A percentile compares a stretch with the other conserved stretches of the same genome.
Evolutionary conservation across 2,797 vertebrate genomes (phyloP).

Genomic region (Cryptoblepharus egeriae): DNA sequence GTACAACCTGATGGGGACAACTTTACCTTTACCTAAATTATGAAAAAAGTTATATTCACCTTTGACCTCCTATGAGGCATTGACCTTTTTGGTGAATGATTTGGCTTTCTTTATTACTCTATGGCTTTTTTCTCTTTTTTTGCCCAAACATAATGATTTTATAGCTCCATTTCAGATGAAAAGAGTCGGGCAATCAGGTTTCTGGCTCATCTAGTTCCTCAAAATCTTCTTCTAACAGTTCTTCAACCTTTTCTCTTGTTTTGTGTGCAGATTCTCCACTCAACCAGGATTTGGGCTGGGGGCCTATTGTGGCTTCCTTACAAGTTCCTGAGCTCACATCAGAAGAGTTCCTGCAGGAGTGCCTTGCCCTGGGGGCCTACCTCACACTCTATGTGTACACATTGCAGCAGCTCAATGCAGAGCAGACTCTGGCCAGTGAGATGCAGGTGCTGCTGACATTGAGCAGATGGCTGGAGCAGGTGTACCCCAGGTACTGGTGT

Average conservation of each 20-base stretch:
- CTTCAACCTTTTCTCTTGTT: not conserved
- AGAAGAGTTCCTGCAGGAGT: constrained; percentile 94
- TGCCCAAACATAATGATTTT: not conserved
- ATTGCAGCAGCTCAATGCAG: constrained; percentile 90
- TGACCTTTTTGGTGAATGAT: not conserved
- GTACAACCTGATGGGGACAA: too few species aligned
- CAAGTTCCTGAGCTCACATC: constrained; percentile 96
- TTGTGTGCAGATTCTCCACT: constrained; percentile 74
- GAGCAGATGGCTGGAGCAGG: constrained; percentile 91
- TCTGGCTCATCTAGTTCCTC: not conserved
- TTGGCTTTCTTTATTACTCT: not conserved
- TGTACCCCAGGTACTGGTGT: constrained; percentile 84
- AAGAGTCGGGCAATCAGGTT: not conserved
- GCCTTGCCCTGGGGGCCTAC: constrained; percentile 90
- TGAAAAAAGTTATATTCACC: not conserved
- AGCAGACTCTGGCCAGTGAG: constrained; percentile 90
- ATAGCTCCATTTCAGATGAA: not conserved
- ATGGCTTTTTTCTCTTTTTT: not conserved
- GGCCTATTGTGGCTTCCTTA: constrained; percentile 91
- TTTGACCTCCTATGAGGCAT: not conserved
- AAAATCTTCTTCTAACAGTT: not conserved
- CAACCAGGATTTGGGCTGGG: constrained; percentile 87
- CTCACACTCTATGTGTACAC: constrained; percentile 93
- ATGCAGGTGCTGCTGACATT: constrained; percentile 87
- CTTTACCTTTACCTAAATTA: too few species aligned